These are phyloP conservation scores for Camelus bactrianus DNA, from an alignment of 2,113 vertebrate genomes.

Conservation along the genomic window DNA sequence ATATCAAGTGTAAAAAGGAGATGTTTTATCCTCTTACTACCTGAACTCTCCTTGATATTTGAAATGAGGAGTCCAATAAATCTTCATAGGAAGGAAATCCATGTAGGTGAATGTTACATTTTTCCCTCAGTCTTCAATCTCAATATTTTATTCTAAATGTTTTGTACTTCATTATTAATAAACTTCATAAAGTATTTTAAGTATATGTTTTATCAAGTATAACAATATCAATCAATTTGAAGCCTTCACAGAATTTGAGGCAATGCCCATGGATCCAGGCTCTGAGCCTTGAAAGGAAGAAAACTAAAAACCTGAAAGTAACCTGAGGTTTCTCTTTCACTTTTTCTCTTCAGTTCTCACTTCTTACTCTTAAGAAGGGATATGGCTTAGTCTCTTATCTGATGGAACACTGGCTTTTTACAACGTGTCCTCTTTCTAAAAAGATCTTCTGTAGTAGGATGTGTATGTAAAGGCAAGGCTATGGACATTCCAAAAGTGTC, in stretches of 20 bases:
- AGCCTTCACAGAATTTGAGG: conserved; percentile 15
- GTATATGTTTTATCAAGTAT: not conserved
- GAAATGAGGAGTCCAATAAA: not conserved
- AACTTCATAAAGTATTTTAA: not conserved
- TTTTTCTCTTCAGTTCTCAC: not conserved
- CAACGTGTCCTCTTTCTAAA: conserved; percentile 8
- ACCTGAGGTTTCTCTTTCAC: not conserved
- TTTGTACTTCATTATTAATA: conserved; percentile 18
- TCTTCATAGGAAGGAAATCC: not conserved
- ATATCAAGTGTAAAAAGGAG: not conserved
- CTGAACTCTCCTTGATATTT: not conserved
- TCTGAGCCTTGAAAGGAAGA: not conserved
- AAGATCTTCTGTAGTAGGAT: not conserved
- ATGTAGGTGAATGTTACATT: not conserved
- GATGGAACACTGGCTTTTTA: not conserved
- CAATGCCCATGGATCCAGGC: not conserved
- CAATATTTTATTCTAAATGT: not conserved
- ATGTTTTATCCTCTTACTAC: not conserved
- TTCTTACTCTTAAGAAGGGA: not conserved
- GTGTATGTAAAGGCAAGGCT: not conserved
- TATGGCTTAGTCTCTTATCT: not conserved
- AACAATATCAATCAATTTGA: conserved; percentile 23
- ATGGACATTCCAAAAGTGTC: not conserved
- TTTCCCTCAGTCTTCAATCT: not conserved
- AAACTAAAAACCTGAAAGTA: not conserved